Conservation (phyloP, 2,113 vertebrate genomes). For the Sylvicapra grimmia region DNA sequence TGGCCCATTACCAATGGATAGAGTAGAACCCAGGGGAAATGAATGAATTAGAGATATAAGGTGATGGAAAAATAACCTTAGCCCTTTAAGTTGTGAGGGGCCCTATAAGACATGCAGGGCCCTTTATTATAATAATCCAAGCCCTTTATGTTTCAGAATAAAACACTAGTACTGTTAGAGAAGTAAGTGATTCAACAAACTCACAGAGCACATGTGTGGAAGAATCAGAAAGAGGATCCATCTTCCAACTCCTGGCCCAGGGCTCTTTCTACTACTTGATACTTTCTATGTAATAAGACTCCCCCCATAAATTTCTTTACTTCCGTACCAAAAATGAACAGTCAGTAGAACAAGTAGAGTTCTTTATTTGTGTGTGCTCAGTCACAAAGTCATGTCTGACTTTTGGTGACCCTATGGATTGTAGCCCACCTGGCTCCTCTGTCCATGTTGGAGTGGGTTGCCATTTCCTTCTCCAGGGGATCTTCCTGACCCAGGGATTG, state of each 20-base stretch:
- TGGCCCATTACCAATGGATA: background rate
- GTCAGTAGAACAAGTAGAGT: background rate
- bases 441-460: background rate
- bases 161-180: background rate
- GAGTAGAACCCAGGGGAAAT: background rate
- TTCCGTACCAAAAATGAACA: background rate
- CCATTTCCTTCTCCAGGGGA: background rate
- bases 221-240: background rate
- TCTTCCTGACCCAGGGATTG: background rate
- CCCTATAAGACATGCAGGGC: background rate
- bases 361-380: background rate
- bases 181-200: background rate
- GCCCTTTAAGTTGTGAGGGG: background rate
- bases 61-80: background rate
- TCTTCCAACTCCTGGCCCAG: background rate
- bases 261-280: background rate
- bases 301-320: background rate
- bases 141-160: background rate
- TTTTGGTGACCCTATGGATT: background rate
- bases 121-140: background rate
- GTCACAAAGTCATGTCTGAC: background rate
- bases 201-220: background rate
- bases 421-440: background rate
- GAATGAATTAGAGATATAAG: background rate
- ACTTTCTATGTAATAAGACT: background rate